Base-by-base conservation (phyloP, 2,797 vertebrate species). In the Melanotaenia parkinsoni region DNA sequence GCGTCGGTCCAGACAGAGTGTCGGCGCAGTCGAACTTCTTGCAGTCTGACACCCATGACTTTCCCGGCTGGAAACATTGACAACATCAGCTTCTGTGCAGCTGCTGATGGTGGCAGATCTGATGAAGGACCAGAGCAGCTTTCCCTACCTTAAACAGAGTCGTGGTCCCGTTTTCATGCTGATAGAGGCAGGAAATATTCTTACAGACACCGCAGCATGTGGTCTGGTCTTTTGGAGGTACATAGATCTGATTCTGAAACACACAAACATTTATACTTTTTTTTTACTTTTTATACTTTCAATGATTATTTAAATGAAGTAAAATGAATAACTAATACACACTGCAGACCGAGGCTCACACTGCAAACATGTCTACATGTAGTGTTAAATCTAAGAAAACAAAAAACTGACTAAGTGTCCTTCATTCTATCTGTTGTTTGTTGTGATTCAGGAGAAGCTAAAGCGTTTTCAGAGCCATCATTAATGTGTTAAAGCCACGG, bases 141-240 rank as follows among this genome's bases (percentile, higher is more conserved):
- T 28, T 40, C 67, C 83, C 71, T 85, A 98, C 97, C 96, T 96
- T 95, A 72, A 96, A 96, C 79, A 93, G 93, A 37, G 87, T 78
- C 4, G 93, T 58, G 4, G 97, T 97, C 71, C 96, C 96, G 0
- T 98, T 99, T 72, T 95, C 95, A 64, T 95, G 95, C 59, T 92
- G 92, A 70, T 96, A 90, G 53, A 96, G 86, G 83, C 98, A 99
- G 65, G 97, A 99, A 58, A 97, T 93, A 0, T 99, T 99, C 85
- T 91, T 96, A 88, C 97, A 99, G 77, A 91, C 91, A 1, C 98
- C 98, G 7, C 98, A 99, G 87, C 98, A 99, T 0, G 93, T 91
- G 0, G 94, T 95, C 85, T 95, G 94, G 85, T 98, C 97, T 87
- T 93, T 94, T 0, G 97, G 95, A 69, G 95, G 95, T 33, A 97